phyloP scores from a whole-genome alignment of 35 echinoderm and acorn worm species.

The Apostichopus californicus region DNA sequence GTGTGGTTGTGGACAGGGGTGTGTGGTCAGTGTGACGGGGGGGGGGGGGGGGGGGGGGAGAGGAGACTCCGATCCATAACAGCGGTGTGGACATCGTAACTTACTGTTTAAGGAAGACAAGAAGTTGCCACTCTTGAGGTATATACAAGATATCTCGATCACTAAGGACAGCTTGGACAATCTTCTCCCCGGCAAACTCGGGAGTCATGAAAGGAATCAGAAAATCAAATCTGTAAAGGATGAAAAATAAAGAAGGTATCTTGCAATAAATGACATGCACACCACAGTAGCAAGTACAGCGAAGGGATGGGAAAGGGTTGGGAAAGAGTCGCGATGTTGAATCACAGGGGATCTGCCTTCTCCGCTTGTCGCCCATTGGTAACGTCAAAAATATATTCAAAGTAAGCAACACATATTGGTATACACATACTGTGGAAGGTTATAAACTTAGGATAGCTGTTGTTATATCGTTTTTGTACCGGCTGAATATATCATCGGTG shows the following conservation, averaged over 20 bases:
- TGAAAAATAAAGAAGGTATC: neutral
- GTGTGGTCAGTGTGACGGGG: too few species aligned
- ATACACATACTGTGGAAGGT: too few species aligned
- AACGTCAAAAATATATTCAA: neutral
- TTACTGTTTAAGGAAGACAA: neutral
- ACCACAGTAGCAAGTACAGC: neutral
- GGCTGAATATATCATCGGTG: too few species aligned
- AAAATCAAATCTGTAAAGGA: neutral
- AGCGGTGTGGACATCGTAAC: neutral
- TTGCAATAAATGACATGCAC: neutral
- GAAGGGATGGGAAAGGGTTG: neutral
- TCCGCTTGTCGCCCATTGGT: too few species aligned
- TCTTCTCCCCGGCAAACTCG: conserved; percentile 3
- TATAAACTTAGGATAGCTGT: too few species aligned
- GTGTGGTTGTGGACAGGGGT: too few species aligned
- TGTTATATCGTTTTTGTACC: neutral
- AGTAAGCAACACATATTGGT: neutral
- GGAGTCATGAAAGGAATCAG: conserved; percentile 18
- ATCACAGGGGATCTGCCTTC: neutral
- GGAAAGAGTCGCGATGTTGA: neutral
- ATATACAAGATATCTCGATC: conserved; percentile 17
- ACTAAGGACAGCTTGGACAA: neutral
- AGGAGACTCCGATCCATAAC: too few species aligned
- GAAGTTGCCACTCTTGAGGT: neutral
- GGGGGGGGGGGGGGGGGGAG: too few species aligned